Evolutionary conservation across 2,113 vertebrate genomes (phyloP).

Genomic region (human (Homo sapiens)): DNA sequence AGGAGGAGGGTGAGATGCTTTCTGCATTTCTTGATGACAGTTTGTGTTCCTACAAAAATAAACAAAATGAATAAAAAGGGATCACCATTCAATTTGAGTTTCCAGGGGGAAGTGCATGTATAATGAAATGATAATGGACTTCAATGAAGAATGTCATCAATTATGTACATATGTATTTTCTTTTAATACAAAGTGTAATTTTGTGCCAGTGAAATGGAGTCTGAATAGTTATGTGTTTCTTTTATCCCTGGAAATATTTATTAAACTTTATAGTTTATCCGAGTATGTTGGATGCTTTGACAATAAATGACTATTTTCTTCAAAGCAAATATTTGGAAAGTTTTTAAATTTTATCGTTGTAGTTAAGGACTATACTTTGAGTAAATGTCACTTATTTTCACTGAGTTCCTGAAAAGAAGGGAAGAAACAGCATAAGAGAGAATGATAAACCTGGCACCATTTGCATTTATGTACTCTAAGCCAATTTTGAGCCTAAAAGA

Average conservation of each 20-base stretch:
- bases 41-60: slow-evolving; percentile 83
- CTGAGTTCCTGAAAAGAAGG: neutral
- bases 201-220: slow-evolving; percentile 94
- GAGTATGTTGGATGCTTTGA: slow-evolving; percentile 99
- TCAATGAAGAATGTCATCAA: slow-evolving; percentile 89
- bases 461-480: neutral
- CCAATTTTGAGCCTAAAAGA: neutral
- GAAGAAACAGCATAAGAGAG: neutral
- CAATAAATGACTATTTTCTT: slow-evolving; percentile 99
- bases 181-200: slow-evolving; percentile 96
- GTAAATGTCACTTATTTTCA: neutral
- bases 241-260: slow-evolving; percentile 91
- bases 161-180: slow-evolving; percentile 91
- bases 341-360: neutral
- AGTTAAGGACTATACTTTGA: neutral
- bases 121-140: slow-evolving; percentile 87
- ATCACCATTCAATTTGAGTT: slow-evolving; percentile 80
- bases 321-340: slow-evolving; percentile 81
- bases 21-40: slow-evolving; percentile 79
- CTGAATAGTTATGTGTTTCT: slow-evolving; percentile 93
- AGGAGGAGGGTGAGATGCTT: slow-evolving; percentile 77
- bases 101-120: slow-evolving; percentile 90
- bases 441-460: neutral
- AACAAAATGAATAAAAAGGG: slow-evolving; percentile 85
- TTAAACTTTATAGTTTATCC: slow-evolving; percentile 98